Evolutionary conservation across 2,888 invertebrate genomes (phyloP).

Genomic region (Mantis religiosa): DNA sequence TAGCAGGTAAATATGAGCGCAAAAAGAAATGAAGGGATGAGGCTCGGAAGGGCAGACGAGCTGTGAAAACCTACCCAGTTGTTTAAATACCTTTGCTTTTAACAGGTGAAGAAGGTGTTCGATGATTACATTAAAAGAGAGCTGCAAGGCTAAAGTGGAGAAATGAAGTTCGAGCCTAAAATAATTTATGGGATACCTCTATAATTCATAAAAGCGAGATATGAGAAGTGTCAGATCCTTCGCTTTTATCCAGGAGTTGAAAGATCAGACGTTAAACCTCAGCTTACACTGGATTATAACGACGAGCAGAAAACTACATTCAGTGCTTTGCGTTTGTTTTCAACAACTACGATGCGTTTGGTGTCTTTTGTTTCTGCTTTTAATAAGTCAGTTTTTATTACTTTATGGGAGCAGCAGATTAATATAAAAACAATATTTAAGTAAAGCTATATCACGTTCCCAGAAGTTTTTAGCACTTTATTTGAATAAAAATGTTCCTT

Average conservation of each 20-base stretch:
- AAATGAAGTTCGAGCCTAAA: background rate
- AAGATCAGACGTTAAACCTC: background rate
- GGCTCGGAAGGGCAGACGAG: background rate
- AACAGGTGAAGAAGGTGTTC: background rate
- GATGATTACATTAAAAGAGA: slow-evolving; percentile 13
- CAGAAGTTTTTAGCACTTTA: too few relatives aligned
- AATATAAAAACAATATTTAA: too few relatives aligned
- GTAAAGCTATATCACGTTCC: too few relatives aligned
- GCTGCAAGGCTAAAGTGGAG: background rate
- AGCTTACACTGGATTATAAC: background rate
- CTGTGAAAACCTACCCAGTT: background rate
- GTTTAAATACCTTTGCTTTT: slow-evolving; percentile 10
- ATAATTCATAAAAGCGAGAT: background rate
- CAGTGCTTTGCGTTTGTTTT: background rate
- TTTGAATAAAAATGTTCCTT: too few relatives aligned
- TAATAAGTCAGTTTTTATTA: too few relatives aligned
- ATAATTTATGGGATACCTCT: slow-evolving; percentile 7
- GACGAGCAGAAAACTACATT: background rate
- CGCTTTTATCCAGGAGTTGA: background rate
- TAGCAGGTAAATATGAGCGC: background rate
- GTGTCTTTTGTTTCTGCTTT: too few relatives aligned
- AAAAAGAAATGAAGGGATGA: background rate
- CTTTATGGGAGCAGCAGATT: too few relatives aligned
- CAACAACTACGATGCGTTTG: too few relatives aligned
- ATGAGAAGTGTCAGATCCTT: background rate